Conservation (phyloP, 2,888 invertebrate species). For the Platycheirus albimanus region DNA sequence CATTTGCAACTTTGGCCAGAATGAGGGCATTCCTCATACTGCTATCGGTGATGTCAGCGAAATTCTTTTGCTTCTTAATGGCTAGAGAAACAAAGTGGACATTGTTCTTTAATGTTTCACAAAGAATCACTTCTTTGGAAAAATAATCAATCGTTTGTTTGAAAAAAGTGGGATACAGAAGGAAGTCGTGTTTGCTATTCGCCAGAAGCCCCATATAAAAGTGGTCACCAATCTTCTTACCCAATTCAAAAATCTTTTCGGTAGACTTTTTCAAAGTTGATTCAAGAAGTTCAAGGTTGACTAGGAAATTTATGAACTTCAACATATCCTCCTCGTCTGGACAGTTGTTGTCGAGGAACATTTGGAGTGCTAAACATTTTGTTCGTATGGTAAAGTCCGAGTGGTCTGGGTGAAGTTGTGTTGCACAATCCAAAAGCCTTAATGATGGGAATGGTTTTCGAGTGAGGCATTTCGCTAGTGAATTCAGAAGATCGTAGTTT, state of each 20-base stretch:
- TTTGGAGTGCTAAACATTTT: slow-evolving; percentile 38
- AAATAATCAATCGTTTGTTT: slow-evolving; percentile 75
- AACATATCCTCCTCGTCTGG: slow-evolving; percentile 20
- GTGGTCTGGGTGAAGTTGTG: not conserved
- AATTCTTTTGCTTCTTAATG: slow-evolving; percentile 76
- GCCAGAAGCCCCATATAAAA: slow-evolving; percentile 76
- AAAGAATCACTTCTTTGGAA: slow-evolving; percentile 77
- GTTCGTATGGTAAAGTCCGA: slow-evolving; percentile 6
- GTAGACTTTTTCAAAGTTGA: slow-evolving; percentile 1
- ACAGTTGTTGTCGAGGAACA: slow-evolving; percentile 33
- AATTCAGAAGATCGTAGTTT: slow-evolving; percentile 12
- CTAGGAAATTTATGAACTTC: slow-evolving; percentile 55
- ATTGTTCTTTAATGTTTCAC: slow-evolving; percentile 76
- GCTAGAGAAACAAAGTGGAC: slow-evolving; percentile 78
- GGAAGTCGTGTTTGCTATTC: slow-evolving; percentile 28
- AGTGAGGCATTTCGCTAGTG: slow-evolving; percentile 37
- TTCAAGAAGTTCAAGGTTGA: slow-evolving; percentile 37
- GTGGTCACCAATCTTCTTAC: slow-evolving; percentile 44
- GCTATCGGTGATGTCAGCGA: slow-evolving; percentile 75
- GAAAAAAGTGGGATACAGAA: slow-evolving; percentile 14
- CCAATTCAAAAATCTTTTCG: slow-evolving; percentile 28
- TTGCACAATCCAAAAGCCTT: slow-evolving; percentile 30
- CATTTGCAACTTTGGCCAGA: slow-evolving; percentile 79
- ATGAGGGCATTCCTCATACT: slow-evolving; percentile 78
- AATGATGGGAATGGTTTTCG: slow-evolving; percentile 40